Conservation (phyloP, 2,888 invertebrate species). For the Caenorhabditis becei region DNA sequence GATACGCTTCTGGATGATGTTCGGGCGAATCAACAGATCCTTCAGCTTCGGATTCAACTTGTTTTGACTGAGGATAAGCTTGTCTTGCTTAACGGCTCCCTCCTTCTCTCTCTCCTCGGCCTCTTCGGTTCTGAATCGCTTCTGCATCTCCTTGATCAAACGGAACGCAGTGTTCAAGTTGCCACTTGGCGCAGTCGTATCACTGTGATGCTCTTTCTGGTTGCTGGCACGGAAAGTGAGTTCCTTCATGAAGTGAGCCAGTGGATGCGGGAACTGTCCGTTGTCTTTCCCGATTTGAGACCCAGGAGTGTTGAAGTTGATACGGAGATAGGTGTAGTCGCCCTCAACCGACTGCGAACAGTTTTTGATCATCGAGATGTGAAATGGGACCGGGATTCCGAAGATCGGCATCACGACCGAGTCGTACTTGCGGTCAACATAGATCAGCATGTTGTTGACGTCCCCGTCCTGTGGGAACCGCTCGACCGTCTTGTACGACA, state of each 20-base stretch:
- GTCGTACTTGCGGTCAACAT: conserved; percentile 98
- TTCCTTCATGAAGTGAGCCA: conserved; percentile 98
- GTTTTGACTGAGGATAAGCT: conserved; percentile 88
- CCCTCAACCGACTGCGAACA: conserved; percentile 98
- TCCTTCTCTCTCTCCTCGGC: conserved; percentile 99
- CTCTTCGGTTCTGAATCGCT: conserved; percentile 94
- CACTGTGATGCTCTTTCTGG: conserved; percentile 85
- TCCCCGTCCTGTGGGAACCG: conserved; percentile 97
- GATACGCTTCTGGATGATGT: conserved; percentile 89
- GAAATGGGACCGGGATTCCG: conserved; percentile 96
- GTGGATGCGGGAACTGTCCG: conserved; percentile 92
- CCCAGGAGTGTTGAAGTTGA: conserved; percentile 99
- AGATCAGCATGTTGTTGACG: conserved; percentile 93
- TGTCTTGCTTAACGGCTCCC: conserved; percentile 97
- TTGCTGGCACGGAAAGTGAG: conserved; percentile 84
- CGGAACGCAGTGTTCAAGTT: conserved; percentile 97
- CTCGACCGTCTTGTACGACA: conserved; percentile 93
- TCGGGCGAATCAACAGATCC: conserved; percentile 92
- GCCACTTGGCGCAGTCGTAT: conserved; percentile 92
- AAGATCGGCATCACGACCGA: conserved; percentile 95
- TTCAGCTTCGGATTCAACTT: conserved; percentile 93
- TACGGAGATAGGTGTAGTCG: conserved; percentile 96
- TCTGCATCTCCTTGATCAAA: conserved; percentile 98
- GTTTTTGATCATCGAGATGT: conserved; percentile 98
- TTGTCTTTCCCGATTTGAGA: conserved; percentile 93